A percentile compares a stretch with the other conserved stretches of the same genome.
Evolutionary conservation across 2,113 vertebrate genomes (phyloP).

Genomic region (Leiothrix lutea): DNA sequence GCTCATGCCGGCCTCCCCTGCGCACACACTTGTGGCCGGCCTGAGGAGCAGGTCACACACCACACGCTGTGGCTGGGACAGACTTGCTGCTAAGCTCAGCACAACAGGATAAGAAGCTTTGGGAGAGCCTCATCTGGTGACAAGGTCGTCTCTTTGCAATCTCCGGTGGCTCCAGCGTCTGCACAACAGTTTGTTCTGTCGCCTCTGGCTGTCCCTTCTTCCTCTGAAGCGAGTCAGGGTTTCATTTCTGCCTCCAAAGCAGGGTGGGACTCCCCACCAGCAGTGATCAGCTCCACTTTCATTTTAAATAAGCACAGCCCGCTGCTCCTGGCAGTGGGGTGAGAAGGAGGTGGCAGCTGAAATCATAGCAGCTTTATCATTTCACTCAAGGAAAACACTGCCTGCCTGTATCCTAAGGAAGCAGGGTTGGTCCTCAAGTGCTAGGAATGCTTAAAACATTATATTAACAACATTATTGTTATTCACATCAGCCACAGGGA

Average conservation of each 20-base stretch:
- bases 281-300: background rate
- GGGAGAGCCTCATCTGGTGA: background rate
- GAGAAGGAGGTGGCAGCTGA: background rate
- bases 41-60: background rate
- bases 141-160: background rate
- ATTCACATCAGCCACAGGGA: background rate
- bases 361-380: background rate
- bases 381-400: background rate
- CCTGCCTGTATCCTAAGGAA: background rate
- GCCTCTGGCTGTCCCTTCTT: background rate
- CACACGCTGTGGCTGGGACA: rapidly evolving
- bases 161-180: background rate
- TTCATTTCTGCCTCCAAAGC: background rate
- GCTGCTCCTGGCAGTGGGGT: background rate
- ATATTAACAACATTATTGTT: background rate
- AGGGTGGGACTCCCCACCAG: background rate
- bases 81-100: background rate
- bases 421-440: background rate
- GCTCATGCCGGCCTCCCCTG: rapidly evolving
- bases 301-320: background rate
- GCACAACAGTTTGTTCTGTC: background rate
- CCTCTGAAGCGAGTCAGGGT: background rate
- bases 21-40: rapidly evolving
- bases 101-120: constrained; percentile 25
- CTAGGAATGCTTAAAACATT: background rate